These are phyloP conservation scores for Mormyrops attenuatus DNA, from an alignment of 2,797 vertebrate genomes.

Conservation along the genomic window DNA sequence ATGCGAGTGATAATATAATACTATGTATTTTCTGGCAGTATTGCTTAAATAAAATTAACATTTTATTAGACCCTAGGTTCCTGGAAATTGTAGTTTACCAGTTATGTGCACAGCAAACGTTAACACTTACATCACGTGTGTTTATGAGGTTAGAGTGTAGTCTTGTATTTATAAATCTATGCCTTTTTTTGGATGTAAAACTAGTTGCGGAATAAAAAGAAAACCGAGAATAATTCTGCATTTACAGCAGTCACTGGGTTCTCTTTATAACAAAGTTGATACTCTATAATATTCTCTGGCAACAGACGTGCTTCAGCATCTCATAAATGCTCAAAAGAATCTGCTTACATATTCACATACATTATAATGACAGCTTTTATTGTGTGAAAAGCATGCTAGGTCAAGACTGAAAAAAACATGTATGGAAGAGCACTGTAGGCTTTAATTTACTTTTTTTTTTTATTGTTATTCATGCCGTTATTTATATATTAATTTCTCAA, in stretches of 20 bases:
- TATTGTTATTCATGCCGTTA: neutral
- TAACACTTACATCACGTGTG: neutral
- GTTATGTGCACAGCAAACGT: neutral
- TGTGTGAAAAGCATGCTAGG: neutral
- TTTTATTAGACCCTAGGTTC: neutral
- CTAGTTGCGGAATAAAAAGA: neutral
- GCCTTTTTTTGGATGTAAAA: conserved; percentile 3
- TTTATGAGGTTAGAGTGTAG: neutral
- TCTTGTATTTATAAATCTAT: neutral
- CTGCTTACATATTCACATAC: neutral
- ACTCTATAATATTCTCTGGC: neutral
- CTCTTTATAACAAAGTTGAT: neutral
- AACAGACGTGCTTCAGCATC: neutral
- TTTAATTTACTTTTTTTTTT: neutral
- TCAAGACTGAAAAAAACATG: neutral
- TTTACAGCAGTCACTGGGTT: neutral
- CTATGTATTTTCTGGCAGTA: neutral
- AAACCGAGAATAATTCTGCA: neutral
- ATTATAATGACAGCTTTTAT: neutral
- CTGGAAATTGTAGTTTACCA: neutral
- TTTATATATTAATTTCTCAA: neutral
- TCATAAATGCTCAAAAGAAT: neutral
- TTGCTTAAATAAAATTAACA: neutral
- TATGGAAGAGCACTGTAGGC: neutral
- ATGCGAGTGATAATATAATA: neutral